phyloP scores from a whole-genome alignment of 1,140 invertebrate genomes.

The Calliopsis andreniformis region DNA sequence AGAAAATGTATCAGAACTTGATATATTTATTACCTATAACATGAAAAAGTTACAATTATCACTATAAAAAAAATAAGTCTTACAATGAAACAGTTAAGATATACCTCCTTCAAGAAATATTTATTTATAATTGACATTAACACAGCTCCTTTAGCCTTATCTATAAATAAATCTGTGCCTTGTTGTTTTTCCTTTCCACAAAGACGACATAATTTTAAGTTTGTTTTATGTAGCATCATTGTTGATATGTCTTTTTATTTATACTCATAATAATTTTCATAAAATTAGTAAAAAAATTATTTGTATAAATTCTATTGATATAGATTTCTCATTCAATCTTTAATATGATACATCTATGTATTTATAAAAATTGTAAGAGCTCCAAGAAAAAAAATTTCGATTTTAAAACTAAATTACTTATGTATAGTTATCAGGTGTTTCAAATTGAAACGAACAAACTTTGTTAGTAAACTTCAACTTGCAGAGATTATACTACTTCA shows the following conservation, averaged over 20 bases:
- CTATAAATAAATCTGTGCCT: slow-evolving; percentile 75
- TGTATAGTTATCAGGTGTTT: too few relatives aligned
- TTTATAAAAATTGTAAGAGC: too few relatives aligned
- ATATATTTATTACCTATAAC: slow-evolving; percentile 74
- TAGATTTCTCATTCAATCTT: too few relatives aligned
- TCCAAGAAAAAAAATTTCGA: too few relatives aligned
- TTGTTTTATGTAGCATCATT: slow-evolving; percentile 76
- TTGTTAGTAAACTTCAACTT: too few relatives aligned
- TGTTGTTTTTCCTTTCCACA: slow-evolving; percentile 76
- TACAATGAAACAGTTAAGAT: slow-evolving; percentile 20
- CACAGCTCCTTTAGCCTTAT: slow-evolving; percentile 75
- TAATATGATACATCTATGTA: too few relatives aligned
- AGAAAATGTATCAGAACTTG: slow-evolving; percentile 70
- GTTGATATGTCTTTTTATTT: slow-evolving; percentile 5
- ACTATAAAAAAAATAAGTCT: slow-evolving; percentile 5
- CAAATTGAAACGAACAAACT: too few relatives aligned
- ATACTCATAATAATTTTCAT: background rate
- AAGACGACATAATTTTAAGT: slow-evolving; percentile 72
- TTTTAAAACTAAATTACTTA: too few relatives aligned
- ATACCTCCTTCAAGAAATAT: slow-evolving; percentile 77
- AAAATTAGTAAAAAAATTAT: background rate
- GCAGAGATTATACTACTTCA: too few relatives aligned
- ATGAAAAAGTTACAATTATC: slow-evolving; percentile 5
- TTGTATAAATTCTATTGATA: too few relatives aligned
- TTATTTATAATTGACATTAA: slow-evolving; percentile 76